phyloP scores from a whole-genome alignment of 2,797 vertebrate species.

The Sebastes aleutianus region DNA sequence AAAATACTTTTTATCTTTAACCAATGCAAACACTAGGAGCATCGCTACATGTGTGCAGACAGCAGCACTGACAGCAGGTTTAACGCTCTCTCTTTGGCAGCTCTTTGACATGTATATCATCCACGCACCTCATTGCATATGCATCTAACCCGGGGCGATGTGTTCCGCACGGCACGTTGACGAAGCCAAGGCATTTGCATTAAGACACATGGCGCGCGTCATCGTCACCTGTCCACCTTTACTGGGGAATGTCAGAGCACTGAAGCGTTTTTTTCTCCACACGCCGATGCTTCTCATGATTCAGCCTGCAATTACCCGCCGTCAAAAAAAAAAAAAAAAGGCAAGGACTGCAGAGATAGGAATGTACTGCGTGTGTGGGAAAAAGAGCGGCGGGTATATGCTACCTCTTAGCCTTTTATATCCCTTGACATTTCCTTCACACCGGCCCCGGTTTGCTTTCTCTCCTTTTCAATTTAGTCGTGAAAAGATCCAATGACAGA shows the following conservation, averaged over 20 bases:
- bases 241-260: constrained; percentile 20
- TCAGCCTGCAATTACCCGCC: constrained; percentile 8
- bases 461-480: constrained; percentile 34
- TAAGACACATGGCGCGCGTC: not conserved
- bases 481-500: constrained; percentile 29
- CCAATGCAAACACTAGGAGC: not conserved
- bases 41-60: not conserved
- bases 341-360: not conserved
- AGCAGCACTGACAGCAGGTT: not conserved
- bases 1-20: not conserved
- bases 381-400: constrained; percentile 5
- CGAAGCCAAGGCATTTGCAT: constrained; percentile 5
- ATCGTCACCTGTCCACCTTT: constrained; percentile 19
- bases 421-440: constrained; percentile 46
- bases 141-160: constrained; percentile 10
- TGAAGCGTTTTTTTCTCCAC: constrained; percentile 10
- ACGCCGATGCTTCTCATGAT: constrained; percentile 10
- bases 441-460: constrained; percentile 9
- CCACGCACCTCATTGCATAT: constrained; percentile 21
- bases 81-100: not conserved
- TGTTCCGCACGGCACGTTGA: not conserved
- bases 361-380: not conserved
- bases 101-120: constrained; percentile 36
- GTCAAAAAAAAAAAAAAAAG: not conserved
- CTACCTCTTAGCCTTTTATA: constrained; percentile 38